These are phyloP conservation scores for Cephalopholis sonnerati DNA, from an alignment of 2,113 vertebrate genomes.

Conservation along the genomic window DNA sequence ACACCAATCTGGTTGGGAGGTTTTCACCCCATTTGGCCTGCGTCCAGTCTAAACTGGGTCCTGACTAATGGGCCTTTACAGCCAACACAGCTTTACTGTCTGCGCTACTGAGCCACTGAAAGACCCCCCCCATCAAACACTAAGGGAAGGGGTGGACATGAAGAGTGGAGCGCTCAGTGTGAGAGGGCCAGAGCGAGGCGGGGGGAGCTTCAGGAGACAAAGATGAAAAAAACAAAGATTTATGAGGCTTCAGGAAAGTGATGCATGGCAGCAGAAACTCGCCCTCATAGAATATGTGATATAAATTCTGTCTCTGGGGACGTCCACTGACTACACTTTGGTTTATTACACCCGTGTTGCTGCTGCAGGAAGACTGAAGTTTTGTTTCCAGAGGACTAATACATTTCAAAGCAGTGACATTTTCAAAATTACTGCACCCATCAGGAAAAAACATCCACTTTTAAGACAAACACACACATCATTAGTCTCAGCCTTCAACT, in stretches of 20 bases:
- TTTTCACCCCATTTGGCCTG: constrained; percentile 37
- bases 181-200: background rate
- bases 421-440: background rate
- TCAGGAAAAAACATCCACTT: background rate
- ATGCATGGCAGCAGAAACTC: background rate
- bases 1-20: background rate
- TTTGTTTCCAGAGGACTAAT: background rate
- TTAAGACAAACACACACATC: background rate
- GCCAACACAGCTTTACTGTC: constrained; percentile 37
- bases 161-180: background rate
- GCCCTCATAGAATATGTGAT: background rate
- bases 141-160: background rate
- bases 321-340: background rate
- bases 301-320: background rate
- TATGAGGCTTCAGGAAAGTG: background rate
- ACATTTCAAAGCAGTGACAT: background rate
- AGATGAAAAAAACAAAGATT: background rate
- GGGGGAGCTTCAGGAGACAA: background rate
- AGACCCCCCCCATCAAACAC: constrained; percentile 42
- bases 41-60: constrained; percentile 39
- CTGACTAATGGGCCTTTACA: constrained; percentile 52
- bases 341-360: background rate
- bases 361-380: constrained; percentile 1
- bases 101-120: constrained; percentile 32
- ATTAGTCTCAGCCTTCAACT: background rate